Percentiles rank a stretch among this genome's conserved stretches.
Conservation (phyloP, 1,140 invertebrate species). For the Euwallacea similis region DNA sequence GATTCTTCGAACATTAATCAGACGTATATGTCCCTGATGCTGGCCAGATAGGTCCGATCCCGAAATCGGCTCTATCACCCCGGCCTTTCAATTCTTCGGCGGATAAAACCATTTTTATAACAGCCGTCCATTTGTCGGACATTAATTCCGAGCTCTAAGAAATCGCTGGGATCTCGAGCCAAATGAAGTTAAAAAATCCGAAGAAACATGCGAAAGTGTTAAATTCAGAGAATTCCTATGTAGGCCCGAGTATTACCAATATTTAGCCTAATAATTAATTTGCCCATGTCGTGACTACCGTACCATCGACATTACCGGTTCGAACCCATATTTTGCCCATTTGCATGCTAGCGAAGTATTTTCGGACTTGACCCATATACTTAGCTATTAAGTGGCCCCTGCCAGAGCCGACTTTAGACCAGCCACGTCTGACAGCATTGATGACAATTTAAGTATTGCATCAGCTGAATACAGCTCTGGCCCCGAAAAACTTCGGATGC, state of each 20-base stretch:
- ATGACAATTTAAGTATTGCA: too few species aligned
- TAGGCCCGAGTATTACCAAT: constrained; percentile 9
- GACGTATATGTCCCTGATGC: constrained; percentile 27
- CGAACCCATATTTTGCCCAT: background rate
- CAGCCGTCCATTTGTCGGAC: background rate
- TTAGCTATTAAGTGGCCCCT: background rate
- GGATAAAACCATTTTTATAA: constrained; percentile 5
- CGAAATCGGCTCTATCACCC: background rate
- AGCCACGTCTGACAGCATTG: too few species aligned
- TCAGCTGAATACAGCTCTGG: too few species aligned
- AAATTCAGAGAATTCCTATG: too few species aligned
- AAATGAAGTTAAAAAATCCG: too few species aligned
- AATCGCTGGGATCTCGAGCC: too few species aligned
- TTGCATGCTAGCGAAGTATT: constrained; percentile 2
- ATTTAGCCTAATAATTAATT: constrained; percentile 15
- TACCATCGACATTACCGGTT: background rate
- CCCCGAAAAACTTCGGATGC: too few species aligned
- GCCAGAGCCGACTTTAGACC: too few species aligned
- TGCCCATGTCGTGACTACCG: constrained; percentile 18
- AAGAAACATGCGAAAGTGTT: too few species aligned
- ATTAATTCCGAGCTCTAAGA: background rate
- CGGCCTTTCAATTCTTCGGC: background rate
- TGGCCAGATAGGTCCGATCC: constrained; percentile 24
- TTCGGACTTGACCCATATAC: constrained; percentile 2
- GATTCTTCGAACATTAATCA: constrained; percentile 32